phyloP scores from a whole-genome alignment of 2,888 invertebrate species.

The Philonicus albiceps region DNA sequence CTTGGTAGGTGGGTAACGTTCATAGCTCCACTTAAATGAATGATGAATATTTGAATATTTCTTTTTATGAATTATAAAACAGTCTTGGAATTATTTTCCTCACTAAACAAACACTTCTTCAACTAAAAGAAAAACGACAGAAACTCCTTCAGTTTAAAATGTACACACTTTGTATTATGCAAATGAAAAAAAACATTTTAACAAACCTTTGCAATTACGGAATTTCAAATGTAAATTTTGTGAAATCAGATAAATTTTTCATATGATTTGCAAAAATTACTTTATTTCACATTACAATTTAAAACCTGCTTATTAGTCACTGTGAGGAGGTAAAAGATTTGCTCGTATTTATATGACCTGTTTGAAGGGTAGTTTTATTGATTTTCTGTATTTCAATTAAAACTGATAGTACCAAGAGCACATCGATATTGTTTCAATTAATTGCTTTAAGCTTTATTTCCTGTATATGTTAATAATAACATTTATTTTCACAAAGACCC shows the following conservation, averaged over 20 bases:
- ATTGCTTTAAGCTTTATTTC: not conserved
- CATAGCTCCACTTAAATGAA: not conserved
- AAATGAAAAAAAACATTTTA: not conserved
- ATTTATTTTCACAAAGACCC: not conserved
- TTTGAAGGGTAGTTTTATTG: not conserved
- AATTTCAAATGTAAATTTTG: not conserved
- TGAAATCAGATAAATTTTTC: not conserved
- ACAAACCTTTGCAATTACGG: not conserved
- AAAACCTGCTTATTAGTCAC: not conserved
- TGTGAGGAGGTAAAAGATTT: too few relatives aligned
- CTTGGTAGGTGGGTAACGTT: not conserved
- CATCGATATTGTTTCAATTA: not conserved
- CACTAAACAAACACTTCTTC: not conserved
- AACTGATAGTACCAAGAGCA: not conserved
- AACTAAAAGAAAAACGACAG: not conserved
- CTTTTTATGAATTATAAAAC: not conserved
- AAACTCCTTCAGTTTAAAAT: not conserved
- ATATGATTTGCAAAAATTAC: not conserved
- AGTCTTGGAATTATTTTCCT: not conserved
- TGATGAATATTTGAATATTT: not conserved
- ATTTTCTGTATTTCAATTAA: not conserved
- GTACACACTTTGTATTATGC: not conserved
- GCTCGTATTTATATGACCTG: not conserved
- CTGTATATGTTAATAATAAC: not conserved
- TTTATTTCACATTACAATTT: not conserved